Evolutionary conservation across 1,140 invertebrate species (phyloP), one percentile per base, ranked within the genome.

Genomic region (Apis laboriosa): DNA sequence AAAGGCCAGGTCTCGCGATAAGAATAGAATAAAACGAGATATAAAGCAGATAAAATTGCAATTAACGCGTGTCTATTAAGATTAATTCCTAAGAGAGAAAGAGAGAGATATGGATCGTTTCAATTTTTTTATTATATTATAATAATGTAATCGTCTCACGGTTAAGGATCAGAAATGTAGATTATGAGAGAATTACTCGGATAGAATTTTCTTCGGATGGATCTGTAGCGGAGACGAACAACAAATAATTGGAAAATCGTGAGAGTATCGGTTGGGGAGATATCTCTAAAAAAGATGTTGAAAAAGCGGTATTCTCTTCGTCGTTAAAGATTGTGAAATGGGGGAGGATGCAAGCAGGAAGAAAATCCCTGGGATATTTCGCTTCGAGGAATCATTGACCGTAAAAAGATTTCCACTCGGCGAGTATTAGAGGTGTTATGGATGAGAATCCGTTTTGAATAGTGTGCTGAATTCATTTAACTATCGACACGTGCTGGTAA

Each of bases 361-460:
- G 76, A 51, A 78, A 78, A 70, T 70, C 76, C 66, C 66, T 70
- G 17, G 66, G 56, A 55, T n/a, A 58, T 78, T 70, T 56, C 12
- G 17, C 15, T 58, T 53, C 53, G 34, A n/a, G 11, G 24, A 78
- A 70, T 70, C 24, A 17, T 60, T 55, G 55, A 56, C 34, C n/a
- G 34, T 70, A 70, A 70, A 77, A 78, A 70, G 66, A 78, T 78
- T 70, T 70, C 66, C 56, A 70, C n/a, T 21, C 17, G 76, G 55
- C 34, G 64, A 9, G 67, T n/a, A 17, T 70, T 55, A 78, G 49
- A 21, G 67, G n/a, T 43, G 34, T 19, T 67, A 43, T 7, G 34
- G 43, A 15, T 49, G 34, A 53, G 70, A 70, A 70, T 78, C 76
- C 24, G 8, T 55, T 58, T 17, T 19, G 12, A 43, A 43, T 5